phyloP scores from a whole-genome alignment of 1,140 invertebrate genomes.

The Nixonia krombeini region DNA sequence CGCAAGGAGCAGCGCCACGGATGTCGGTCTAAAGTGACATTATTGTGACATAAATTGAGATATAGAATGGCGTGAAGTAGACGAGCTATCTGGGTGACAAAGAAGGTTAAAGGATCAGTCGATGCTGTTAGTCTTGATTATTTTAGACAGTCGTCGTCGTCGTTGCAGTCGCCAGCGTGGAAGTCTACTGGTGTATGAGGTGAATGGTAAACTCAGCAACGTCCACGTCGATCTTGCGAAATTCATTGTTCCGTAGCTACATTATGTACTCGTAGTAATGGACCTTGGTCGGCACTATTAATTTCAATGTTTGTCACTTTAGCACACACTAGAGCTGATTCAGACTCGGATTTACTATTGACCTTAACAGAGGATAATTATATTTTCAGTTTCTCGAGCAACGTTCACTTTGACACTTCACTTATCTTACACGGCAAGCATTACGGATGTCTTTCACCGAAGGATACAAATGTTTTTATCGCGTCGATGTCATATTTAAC shows the following conservation, averaged over 20 bases:
- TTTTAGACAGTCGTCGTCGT: conserved; percentile 58
- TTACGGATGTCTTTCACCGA: too few relatives aligned
- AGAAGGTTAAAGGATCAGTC: conserved; percentile 68
- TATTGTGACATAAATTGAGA: conserved; percentile 71
- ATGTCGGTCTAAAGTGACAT: conserved; percentile 61
- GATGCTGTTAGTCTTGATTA: conserved; percentile 71
- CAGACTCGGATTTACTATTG: neutral
- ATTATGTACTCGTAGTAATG: conserved; percentile 26
- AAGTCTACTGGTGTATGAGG: conserved; percentile 47
- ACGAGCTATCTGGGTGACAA: conserved; percentile 46
- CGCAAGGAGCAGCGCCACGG: conserved; percentile 32
- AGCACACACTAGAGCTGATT: neutral
- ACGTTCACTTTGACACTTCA: too few relatives aligned
- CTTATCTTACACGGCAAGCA: too few relatives aligned
- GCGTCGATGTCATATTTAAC: too few relatives aligned
- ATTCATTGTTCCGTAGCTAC: conserved; percentile 52
- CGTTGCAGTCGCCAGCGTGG: conserved; percentile 34
- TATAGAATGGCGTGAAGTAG: conserved; percentile 57
- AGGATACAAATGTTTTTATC: too few relatives aligned
- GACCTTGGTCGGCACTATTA: conserved; percentile 39
- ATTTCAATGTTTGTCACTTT: conserved; percentile 39
- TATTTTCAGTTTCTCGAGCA: too few relatives aligned
- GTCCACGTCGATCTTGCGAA: conserved; percentile 43
- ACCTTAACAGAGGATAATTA: too few relatives aligned
- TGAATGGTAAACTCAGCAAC: conserved; percentile 36